Conservation (phyloP, 2,113 vertebrate species). For the Boleophthalmus pectinirostris region DNA sequence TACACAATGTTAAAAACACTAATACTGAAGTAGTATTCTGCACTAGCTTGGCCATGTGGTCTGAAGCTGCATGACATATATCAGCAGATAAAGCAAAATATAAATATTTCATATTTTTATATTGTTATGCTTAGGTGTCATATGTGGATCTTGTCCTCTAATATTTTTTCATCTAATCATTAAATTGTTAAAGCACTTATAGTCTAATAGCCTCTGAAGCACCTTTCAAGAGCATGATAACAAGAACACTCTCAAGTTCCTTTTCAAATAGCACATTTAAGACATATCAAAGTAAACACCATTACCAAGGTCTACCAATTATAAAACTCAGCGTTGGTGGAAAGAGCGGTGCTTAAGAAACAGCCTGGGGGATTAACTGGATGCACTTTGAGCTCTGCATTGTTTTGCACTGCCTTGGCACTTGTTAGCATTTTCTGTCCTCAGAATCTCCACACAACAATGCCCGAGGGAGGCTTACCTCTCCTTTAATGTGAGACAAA, state of each 20-base stretch:
- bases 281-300: constrained; percentile 38
- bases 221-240: constrained; percentile 21
- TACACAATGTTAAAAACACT: too few species aligned
- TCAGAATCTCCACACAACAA: constrained; percentile 32
- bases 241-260: constrained; percentile 23
- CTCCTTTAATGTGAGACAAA: constrained; percentile 40
- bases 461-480: constrained; percentile 44
- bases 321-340: constrained; percentile 34
- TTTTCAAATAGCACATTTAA: constrained; percentile 39
- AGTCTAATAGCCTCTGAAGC: not conserved
- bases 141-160: not conserved
- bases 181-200: not conserved
- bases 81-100: not conserved
- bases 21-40: too few species aligned
- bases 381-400: constrained; percentile 34
- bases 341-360: constrained; percentile 42
- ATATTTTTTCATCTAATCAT: not conserved
- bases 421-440: constrained; percentile 41
- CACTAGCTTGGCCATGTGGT: too few species aligned
- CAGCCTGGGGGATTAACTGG: constrained; percentile 44
- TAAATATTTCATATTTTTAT: not conserved
- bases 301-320: constrained; percentile 41
- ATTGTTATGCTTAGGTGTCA: not conserved
- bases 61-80: too few species aligned
- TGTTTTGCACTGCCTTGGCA: constrained; percentile 16